A percentile compares a stretch with the other conserved stretches of the same genome.
These are phyloP conservation scores for Agonopterix heracliana DNA, from an alignment of 2,888 invertebrate genomes.

Conservation along the genomic window DNA sequence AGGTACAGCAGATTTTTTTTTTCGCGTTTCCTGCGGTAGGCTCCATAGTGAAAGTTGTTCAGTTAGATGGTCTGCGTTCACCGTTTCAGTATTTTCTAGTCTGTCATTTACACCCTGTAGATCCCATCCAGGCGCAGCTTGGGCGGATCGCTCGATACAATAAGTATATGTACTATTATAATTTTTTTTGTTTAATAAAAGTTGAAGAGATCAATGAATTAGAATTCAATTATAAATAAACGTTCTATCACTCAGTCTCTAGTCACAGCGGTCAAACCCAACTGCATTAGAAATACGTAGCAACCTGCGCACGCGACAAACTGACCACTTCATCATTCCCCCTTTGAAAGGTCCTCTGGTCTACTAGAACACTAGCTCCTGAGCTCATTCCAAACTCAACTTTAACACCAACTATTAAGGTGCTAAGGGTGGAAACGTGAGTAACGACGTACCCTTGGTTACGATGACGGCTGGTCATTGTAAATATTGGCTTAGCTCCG, in stretches of 20 bases:
- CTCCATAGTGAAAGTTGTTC: too few species aligned
- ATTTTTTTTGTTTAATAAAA: too few species aligned
- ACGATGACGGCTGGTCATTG: not conserved
- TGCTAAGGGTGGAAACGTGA: not conserved
- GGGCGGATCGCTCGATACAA: too few species aligned
- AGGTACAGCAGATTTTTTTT: too few species aligned
- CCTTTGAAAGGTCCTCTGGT: not conserved
- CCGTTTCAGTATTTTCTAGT: too few species aligned
- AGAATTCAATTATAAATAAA: not conserved
- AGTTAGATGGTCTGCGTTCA: too few species aligned
- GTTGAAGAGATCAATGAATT: not conserved
- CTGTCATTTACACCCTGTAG: too few species aligned
- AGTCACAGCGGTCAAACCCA: not conserved
- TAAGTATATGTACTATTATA: too few species aligned
- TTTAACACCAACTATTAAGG: too few species aligned
- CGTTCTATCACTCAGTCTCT: not conserved
- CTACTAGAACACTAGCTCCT: not conserved
- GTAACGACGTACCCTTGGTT: not conserved
- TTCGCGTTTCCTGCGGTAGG: too few species aligned
- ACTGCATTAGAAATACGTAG: not conserved
- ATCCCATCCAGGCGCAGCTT: too few species aligned
- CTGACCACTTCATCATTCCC: not conserved
- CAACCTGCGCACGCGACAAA: not conserved
- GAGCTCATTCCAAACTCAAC: not conserved
- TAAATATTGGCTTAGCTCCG: slow-evolving; percentile 12